A percentile compares a stretch with the other conserved stretches of the same genome.
phyloP scores from a whole-genome alignment of 2,888 invertebrate genomes.

The Malthinus seriepunctatus region DNA sequence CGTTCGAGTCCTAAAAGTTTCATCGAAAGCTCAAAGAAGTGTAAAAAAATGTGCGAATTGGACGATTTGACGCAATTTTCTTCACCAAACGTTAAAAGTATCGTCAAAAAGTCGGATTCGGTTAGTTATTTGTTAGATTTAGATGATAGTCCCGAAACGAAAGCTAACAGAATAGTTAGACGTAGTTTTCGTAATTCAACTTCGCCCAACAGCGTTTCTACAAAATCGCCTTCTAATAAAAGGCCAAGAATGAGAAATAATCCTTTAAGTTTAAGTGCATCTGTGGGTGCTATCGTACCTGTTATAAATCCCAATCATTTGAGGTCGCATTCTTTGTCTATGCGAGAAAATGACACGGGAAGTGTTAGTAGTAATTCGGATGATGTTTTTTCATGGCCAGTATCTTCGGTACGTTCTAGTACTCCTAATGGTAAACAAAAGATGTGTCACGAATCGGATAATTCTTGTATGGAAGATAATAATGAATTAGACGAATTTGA shows the following conservation, averaged over 20 bases:
- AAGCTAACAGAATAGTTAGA: conserved; percentile 71
- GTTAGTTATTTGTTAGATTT: conserved; percentile 87
- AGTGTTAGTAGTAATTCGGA: conserved; percentile 30
- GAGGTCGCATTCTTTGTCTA: conserved; percentile 55
- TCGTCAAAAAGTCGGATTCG: conserved; percentile 84
- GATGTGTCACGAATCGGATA: neutral
- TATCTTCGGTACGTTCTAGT: conserved; percentile 36
- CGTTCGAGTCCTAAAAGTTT: conserved; percentile 37
- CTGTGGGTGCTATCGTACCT: conserved; percentile 56
- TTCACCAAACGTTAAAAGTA: conserved; percentile 78
- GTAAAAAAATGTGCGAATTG: conserved; percentile 44
- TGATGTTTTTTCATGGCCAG: conserved; percentile 38
- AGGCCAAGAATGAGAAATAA: conserved; percentile 53
- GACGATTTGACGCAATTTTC: conserved; percentile 62
- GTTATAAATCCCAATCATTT: conserved; percentile 45
- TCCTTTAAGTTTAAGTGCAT: conserved; percentile 57
- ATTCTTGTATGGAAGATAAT: conserved; percentile 17
- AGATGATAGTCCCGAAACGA: conserved; percentile 71
- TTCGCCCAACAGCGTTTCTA: conserved; percentile 52
- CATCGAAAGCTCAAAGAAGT: conserved; percentile 29
- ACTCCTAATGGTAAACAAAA: conserved; percentile 25
- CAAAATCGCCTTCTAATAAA: conserved; percentile 51
- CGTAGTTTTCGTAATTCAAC: conserved; percentile 65
- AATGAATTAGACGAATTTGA: conserved; percentile 40
- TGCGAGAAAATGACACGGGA: conserved; percentile 37